Evolutionary conservation across 2,888 invertebrate species (phyloP).

Genomic region (Lasioglossum marginatum): DNA sequence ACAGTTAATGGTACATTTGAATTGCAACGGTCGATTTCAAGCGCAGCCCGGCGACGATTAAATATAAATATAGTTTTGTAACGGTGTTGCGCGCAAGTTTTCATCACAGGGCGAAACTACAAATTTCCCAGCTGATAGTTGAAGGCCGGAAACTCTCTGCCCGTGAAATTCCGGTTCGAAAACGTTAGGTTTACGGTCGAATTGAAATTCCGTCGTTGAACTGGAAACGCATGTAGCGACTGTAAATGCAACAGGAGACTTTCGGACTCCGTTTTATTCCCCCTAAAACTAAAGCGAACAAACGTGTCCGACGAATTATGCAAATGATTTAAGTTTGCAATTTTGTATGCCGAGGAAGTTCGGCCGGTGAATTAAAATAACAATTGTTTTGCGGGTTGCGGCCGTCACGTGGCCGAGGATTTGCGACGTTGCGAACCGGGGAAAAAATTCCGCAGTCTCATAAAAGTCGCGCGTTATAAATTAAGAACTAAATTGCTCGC

Average conservation of each 20-base stretch:
- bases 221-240: neutral
- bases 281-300: neutral
- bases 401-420: slow-evolving; percentile 9
- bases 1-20: neutral
- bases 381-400: slow-evolving; percentile 32
- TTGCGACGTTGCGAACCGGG: slow-evolving; percentile 9
- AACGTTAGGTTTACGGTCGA: neutral
- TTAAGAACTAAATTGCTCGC: slow-evolving; percentile 52
- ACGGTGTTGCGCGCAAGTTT: neutral
- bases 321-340: slow-evolving; percentile 9
- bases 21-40: neutral
- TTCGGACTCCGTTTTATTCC: neutral
- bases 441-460: slow-evolving; percentile 15
- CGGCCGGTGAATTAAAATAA: slow-evolving; percentile 40
- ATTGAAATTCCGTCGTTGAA: slow-evolving; percentile 4
- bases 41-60: neutral
- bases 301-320: neutral
- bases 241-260: slow-evolving; percentile 1
- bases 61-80: neutral
- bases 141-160: neutral
- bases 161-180: neutral
- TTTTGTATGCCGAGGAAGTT: slow-evolving; percentile 2
- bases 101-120: neutral
- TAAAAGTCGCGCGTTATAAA: slow-evolving; percentile 44
- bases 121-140: neutral